Evolutionary conservation across 2,113 vertebrate species (phyloP).

Genomic region (Falco punctatus): DNA sequence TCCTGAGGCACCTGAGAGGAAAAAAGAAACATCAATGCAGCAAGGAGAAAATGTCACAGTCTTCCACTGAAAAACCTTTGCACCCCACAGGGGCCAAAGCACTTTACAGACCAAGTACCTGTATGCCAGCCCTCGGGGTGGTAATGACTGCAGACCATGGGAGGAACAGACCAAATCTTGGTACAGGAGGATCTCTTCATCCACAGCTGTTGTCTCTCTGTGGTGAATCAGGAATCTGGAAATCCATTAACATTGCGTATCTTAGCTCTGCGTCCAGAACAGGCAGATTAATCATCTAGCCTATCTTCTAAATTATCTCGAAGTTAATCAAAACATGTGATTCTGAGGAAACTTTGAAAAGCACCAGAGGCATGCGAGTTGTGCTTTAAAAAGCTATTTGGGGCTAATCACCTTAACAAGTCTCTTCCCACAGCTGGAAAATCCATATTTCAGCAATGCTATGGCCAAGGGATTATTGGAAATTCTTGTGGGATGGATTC

Average conservation of each 20-base stretch:
- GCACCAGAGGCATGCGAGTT: background rate
- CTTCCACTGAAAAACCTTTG: background rate
- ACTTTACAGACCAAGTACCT: background rate
- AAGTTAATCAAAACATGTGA: slow-evolving; percentile 20
- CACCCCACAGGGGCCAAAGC: background rate
- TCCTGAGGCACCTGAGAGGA: background rate
- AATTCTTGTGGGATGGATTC: background rate
- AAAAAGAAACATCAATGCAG: background rate
- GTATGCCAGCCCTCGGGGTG: background rate
- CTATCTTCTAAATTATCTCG: background rate
- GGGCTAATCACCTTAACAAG: background rate
- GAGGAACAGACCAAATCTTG: background rate
- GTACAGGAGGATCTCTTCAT: background rate
- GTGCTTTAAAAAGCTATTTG: background rate
- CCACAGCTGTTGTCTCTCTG: background rate
- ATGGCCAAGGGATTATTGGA: background rate
- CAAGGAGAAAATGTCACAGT: background rate
- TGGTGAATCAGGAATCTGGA: background rate
- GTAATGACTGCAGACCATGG: background rate
- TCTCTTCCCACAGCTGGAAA: background rate
- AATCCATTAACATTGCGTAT: background rate
- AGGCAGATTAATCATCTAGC: background rate
- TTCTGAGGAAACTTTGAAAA: background rate
- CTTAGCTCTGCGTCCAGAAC: background rate
- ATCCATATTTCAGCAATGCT: background rate